A percentile compares a stretch with the other conserved stretches of the same genome.
Conservation (phyloP, 2,113 vertebrate genomes). For the Vombatus ursinus region DNA sequence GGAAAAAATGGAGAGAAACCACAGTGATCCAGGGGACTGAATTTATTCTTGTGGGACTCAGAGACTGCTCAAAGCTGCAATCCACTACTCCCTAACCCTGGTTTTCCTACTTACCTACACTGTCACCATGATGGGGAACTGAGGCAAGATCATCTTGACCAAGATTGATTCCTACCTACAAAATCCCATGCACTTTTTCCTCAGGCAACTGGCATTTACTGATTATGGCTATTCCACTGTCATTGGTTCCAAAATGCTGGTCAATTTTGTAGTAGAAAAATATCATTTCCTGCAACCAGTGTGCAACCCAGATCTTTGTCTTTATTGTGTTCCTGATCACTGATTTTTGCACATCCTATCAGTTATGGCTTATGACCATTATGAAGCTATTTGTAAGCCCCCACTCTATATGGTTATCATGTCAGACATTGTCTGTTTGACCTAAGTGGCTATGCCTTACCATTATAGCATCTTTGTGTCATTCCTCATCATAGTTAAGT, state of each 20-base stretch:
- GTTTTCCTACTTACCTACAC: not conserved
- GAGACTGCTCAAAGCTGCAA: not conserved
- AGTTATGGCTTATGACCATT: not conserved
- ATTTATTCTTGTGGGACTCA: not conserved
- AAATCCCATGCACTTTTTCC: too few relatives aligned
- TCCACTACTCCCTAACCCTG: too few relatives aligned
- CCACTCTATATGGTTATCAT: constrained; percentile 26
- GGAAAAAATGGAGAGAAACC: too few relatives aligned
- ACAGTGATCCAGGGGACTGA: not conserved
- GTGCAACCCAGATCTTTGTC: not conserved
- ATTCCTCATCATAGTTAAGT: constrained; percentile 7
- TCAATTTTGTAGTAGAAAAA: not conserved
- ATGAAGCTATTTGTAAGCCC: constrained; percentile 17
- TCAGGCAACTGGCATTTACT: constrained; percentile 2
- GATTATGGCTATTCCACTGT: constrained; percentile 51
- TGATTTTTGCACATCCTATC: constrained; percentile 52
- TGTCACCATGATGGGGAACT: not conserved
- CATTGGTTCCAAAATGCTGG: not conserved
- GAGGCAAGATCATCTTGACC: not conserved
- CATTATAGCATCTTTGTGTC: not conserved
- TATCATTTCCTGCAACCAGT: constrained; percentile 11
- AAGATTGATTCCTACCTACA: too few relatives aligned
- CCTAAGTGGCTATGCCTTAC: not conserved
- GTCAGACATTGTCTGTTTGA: not conserved
- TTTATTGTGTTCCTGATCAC: not conserved